Evolutionary conservation across 2,113 vertebrate genomes (phyloP).

Genomic region (Neogobius melanostomus): DNA sequence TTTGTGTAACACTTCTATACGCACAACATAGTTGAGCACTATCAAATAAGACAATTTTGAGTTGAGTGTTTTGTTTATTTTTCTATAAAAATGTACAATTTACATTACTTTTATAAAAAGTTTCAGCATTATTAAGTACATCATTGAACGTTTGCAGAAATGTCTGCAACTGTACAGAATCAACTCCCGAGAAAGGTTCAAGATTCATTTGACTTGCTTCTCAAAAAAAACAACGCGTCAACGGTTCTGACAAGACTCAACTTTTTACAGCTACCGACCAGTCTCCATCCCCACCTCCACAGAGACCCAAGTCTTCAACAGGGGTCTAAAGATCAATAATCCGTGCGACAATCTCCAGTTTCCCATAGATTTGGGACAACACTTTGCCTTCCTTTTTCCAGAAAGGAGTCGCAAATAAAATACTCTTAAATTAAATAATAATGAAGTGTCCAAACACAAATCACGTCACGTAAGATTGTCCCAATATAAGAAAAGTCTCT

Average conservation of each 20-base stretch:
- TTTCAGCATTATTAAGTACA: constrained; percentile 98
- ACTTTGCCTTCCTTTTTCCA: constrained; percentile 90
- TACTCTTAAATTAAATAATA: constrained; percentile 99
- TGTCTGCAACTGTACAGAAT: constrained; percentile 98
- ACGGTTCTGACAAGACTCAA: constrained; percentile 85
- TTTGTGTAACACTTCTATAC: constrained; percentile 20
- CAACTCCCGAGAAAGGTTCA: constrained; percentile 91
- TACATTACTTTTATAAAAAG: constrained; percentile 99
- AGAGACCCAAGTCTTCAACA: constrained; percentile 84
- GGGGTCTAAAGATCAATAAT: constrained; percentile 35
- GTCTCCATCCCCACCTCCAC: constrained; percentile 90
- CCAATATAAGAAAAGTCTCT: constrained; percentile 80
- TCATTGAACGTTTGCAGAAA: constrained; percentile 97
- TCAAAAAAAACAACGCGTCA: constrained; percentile 78
- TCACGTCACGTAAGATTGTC: constrained; percentile 84
- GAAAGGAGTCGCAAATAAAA: constrained; percentile 90
- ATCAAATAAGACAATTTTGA: constrained; percentile 72
- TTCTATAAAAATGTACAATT: constrained; percentile 97
- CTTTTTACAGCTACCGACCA: constrained; percentile 90
- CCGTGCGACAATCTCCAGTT: constrained; percentile 74
- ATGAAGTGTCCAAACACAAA: constrained; percentile 86
- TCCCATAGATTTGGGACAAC: constrained; percentile 86
- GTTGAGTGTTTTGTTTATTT: constrained; percentile 96
- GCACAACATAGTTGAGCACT: constrained; percentile 8
- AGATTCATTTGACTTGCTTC: constrained; percentile 79